phyloP scores from a whole-genome alignment of 1,140 invertebrate species.

The Steinernema feltiae region DNA sequence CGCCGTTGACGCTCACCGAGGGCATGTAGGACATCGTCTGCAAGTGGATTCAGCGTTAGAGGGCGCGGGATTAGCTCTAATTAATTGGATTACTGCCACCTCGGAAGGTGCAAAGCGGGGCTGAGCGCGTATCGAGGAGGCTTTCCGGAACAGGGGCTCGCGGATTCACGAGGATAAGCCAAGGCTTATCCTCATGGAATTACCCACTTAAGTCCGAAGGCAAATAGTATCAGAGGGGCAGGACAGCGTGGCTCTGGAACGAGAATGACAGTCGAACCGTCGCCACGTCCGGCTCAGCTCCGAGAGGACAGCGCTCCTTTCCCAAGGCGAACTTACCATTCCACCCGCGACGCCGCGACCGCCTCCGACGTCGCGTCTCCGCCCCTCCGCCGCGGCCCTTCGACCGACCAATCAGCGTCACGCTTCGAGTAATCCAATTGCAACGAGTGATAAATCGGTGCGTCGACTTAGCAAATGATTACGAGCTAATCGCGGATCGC shows the following conservation, averaged over 20 bases:
- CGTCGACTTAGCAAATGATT: conserved; percentile 8
- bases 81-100: conserved; percentile 7
- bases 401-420: not conserved
- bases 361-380: not conserved
- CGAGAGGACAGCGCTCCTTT: not conserved
- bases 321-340: not conserved
- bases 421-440: not conserved
- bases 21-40: conserved; percentile 1
- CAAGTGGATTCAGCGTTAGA: not conserved
- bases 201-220: conserved; percentile 13
- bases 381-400: not conserved
- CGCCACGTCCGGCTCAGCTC: not conserved
- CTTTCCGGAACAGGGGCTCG: not conserved
- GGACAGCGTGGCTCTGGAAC: not conserved
- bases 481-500: conserved; percentile 8
- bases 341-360: not conserved
- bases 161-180: conserved; percentile 3
- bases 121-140: not conserved
- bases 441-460: not conserved
- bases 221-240: conserved; percentile 4
- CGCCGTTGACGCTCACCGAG: conserved; percentile 16
- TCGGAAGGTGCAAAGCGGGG: not conserved
- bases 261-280: not conserved
- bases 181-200: not conserved
- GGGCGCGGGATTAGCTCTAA: not conserved